Percentiles rank a stretch among this genome's conserved stretches.
phyloP scores from a whole-genome alignment of 2,888 invertebrate genomes.

The Augiades crinisus region DNA sequence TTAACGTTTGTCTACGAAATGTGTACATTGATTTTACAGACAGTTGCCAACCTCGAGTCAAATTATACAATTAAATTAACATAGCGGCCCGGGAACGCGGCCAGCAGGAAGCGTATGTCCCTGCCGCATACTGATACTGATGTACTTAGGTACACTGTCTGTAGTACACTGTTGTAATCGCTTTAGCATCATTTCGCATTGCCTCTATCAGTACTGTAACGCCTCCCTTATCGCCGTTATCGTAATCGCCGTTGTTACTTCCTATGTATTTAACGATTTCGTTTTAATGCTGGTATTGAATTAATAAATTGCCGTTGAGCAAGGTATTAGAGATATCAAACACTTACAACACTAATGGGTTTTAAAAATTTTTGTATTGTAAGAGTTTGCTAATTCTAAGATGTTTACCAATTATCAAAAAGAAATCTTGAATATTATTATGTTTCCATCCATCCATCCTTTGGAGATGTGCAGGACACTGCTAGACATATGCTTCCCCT shows the following conservation, averaged over 20 bases:
- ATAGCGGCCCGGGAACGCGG: constrained; percentile 64
- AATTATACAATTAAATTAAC: constrained; percentile 68
- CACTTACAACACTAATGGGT: too few species aligned
- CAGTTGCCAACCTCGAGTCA: constrained; percentile 32
- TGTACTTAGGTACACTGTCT: constrained; percentile 32
- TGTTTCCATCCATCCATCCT: too few species aligned
- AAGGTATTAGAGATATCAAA: too few species aligned
- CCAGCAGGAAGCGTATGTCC: constrained; percentile 62
- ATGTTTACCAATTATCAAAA: too few species aligned
- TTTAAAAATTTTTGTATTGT: too few species aligned
- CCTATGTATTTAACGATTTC: neutral
- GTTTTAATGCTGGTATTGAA: neutral
- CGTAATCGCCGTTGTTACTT: neutral
- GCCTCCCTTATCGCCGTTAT: neutral
- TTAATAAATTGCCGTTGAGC: too few species aligned
- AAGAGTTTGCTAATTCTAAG: too few species aligned
- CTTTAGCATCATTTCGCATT: constrained; percentile 3
- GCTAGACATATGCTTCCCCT: too few species aligned
- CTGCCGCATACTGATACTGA: constrained; percentile 62
- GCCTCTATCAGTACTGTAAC: neutral
- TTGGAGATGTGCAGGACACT: too few species aligned
- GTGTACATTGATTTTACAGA: constrained; percentile 1
- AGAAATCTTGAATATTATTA: too few species aligned
- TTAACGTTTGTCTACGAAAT: neutral
- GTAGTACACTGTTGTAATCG: constrained; percentile 28